Conservation (phyloP, 2,113 vertebrate genomes). For the Malurus cyaneus region DNA sequence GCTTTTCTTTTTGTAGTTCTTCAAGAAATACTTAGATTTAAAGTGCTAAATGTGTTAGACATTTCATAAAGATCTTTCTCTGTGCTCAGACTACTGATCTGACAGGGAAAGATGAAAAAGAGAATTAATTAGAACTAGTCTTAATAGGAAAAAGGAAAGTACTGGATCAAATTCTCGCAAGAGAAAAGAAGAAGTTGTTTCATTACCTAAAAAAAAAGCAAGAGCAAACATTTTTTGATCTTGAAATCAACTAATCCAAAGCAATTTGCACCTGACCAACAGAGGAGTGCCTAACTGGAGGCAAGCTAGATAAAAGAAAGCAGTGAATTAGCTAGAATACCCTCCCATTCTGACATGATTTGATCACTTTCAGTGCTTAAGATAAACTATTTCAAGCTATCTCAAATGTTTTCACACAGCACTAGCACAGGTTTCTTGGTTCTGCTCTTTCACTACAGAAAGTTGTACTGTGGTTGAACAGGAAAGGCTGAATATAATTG, state of each 20-base stretch:
- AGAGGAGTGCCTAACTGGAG: neutral
- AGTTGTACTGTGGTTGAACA: neutral
- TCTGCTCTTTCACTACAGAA: neutral
- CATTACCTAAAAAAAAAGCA: neutral
- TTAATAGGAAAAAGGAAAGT: neutral
- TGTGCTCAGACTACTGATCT: neutral
- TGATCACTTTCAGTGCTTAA: neutral
- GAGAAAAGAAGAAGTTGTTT: neutral
- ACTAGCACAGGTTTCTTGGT: neutral
- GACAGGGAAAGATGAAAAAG: neutral
- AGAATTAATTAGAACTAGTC: conserved; percentile 17
- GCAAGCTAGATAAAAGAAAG: neutral
- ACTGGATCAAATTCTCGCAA: neutral
- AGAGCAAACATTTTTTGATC: conserved; percentile 10
- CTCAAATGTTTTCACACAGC: neutral
- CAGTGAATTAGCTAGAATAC: neutral
- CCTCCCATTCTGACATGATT: neutral
- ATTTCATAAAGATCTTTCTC: neutral
- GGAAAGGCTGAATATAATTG: neutral
- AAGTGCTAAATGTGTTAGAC: neutral
- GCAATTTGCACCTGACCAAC: conserved; percentile 1
- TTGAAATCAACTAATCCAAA: neutral
- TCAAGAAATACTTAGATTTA: neutral
- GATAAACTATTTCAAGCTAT: neutral
- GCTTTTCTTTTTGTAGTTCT: neutral